These are phyloP conservation scores for Resseliella maxima DNA, from an alignment of 2,888 invertebrate species.

Conservation along the genomic window DNA sequence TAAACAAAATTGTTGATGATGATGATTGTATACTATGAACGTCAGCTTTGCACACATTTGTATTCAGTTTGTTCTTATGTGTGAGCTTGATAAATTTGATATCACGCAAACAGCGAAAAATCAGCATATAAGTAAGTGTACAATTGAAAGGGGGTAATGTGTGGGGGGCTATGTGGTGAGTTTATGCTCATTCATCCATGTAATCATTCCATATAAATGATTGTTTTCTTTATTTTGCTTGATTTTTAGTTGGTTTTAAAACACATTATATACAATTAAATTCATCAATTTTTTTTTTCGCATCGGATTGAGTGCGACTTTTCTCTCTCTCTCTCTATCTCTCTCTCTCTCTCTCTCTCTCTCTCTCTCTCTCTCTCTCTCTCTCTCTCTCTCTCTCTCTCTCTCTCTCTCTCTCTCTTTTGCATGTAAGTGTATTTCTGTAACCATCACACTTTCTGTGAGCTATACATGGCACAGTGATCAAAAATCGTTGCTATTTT, in stretches of 20 bases:
- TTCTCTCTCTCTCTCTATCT: not conserved
- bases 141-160: constrained; percentile 3
- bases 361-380: not conserved
- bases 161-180: not conserved
- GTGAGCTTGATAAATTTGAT: not conserved
- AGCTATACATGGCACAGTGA: not conserved
- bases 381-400: too few species aligned
- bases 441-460: not conserved
- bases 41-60: not conserved
- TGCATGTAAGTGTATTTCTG: constrained; percentile 32
- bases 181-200: constrained; percentile 10
- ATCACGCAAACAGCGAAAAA: constrained; percentile 16
- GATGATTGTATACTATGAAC: not conserved
- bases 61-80: not conserved
- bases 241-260: constrained; percentile 47
- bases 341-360: not conserved
- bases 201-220: constrained; percentile 23
- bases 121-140: not conserved
- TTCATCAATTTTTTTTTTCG: not conserved
- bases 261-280: constrained; percentile 37
- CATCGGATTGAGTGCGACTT: not conserved
- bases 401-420: not conserved
- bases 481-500: constrained; percentile 31
- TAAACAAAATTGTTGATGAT: not conserved
- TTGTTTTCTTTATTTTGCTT: constrained; percentile 41